A percentile compares a stretch with the other conserved stretches of the same genome.
Conservation (phyloP, 2,797 vertebrate species). For the Anas capensis region DNA sequence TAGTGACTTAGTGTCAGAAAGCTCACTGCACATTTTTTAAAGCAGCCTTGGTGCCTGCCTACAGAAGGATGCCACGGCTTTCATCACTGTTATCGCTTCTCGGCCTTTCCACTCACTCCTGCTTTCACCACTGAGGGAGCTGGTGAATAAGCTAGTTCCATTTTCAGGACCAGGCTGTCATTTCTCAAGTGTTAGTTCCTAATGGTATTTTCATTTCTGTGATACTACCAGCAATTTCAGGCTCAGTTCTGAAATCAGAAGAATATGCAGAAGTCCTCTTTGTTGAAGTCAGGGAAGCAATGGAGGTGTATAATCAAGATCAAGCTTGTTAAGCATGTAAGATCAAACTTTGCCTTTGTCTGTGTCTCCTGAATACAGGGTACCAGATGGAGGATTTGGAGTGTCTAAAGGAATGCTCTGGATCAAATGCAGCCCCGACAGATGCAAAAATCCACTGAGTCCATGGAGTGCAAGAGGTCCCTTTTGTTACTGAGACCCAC, state of each 20-base stretch:
- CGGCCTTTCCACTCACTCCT: neutral
- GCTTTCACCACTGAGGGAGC: fast-evolving
- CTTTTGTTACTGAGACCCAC: neutral
- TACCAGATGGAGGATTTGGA: neutral
- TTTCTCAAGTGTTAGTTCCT: neutral
- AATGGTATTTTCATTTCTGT: neutral
- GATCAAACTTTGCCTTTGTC: neutral
- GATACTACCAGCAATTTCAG: neutral
- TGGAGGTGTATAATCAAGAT: neutral
- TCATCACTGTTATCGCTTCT: neutral
- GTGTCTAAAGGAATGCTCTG: neutral
- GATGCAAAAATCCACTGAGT: neutral
- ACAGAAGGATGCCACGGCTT: neutral
- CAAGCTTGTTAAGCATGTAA: neutral
- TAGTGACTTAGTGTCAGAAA: neutral
- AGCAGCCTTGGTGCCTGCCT: neutral
- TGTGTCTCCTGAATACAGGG: neutral
- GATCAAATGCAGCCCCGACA: neutral
- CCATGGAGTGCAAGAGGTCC: neutral
- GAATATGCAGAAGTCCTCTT: neutral
- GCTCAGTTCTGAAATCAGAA: neutral
- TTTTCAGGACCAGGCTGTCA: neutral
- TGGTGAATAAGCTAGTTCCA: constrained; percentile 10
- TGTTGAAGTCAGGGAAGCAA: neutral
- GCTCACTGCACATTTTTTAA: neutral